These are phyloP conservation scores for Calosoma granatense DNA, from an alignment of 1,140 invertebrate genomes.

Conservation along the genomic window DNA sequence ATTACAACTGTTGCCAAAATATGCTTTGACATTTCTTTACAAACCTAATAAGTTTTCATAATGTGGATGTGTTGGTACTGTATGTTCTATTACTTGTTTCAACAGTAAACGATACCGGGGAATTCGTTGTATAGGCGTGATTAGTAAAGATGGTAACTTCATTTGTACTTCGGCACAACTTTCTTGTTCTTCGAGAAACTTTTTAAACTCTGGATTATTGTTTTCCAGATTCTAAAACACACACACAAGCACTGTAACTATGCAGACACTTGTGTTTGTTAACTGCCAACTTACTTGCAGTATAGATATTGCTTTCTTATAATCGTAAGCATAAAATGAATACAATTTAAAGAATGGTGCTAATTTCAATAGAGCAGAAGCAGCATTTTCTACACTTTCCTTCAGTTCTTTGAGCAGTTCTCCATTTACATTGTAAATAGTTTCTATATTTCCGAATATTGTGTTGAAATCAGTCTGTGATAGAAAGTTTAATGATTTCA, in stretches of 20 bases:
- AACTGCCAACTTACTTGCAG: slow-evolving; percentile 36
- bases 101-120: slow-evolving; percentile 64
- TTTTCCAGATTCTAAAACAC: slow-evolving; percentile 44
- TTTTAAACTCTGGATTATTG: slow-evolving; percentile 45
- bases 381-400: slow-evolving; percentile 47
- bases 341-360: slow-evolving; percentile 71
- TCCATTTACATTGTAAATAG: slow-evolving; percentile 60
- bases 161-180: slow-evolving; percentile 55
- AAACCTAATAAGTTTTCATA: slow-evolving; percentile 41
- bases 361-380: slow-evolving; percentile 54
- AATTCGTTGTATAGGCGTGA: slow-evolving; percentile 65
- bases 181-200: slow-evolving; percentile 55
- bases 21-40: too few species aligned
- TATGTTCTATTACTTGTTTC: slow-evolving; percentile 55
- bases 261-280: slow-evolving; percentile 7
- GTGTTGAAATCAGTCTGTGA: slow-evolving; percentile 36
- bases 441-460: slow-evolving; percentile 61
- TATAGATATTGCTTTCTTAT: slow-evolving; percentile 46
- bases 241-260: not conserved
- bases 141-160: slow-evolving; percentile 59
- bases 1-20: not conserved
- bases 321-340: slow-evolving; percentile 66
- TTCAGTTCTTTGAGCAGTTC: slow-evolving; percentile 54
- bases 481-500: slow-evolving; percentile 47
- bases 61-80: slow-evolving; percentile 46